Conservation (phyloP, 1,140 invertebrate genomes). For the Hirudo medicinalis region DNA sequence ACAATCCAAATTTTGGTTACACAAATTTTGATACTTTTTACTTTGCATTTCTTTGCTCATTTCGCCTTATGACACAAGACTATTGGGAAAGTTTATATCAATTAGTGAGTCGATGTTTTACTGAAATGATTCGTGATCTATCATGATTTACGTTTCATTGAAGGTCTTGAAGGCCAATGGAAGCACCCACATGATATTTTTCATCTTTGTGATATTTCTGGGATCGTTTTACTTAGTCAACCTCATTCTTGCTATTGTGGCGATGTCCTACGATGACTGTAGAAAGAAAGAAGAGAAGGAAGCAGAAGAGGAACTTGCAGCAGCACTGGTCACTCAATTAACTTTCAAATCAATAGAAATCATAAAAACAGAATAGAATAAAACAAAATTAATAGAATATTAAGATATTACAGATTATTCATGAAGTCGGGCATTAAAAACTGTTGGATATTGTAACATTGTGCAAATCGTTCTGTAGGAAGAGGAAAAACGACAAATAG, state of each 20-base stretch:
- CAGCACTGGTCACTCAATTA: slow-evolving; percentile 9
- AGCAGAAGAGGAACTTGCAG: slow-evolving; percentile 14
- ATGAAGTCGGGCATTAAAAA: background rate
- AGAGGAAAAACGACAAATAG: slow-evolving; percentile 14
- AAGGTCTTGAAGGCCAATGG: slow-evolving; percentile 79
- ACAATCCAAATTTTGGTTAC: slow-evolving; percentile 89
- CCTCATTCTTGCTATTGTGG: slow-evolving; percentile 95
- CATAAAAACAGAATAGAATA: background rate
- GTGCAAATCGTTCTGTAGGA: background rate
- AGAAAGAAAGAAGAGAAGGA: slow-evolving; percentile 12
- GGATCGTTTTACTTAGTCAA: slow-evolving; percentile 97
- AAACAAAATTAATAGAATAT: background rate
- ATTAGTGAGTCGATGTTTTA: slow-evolving; percentile 51
- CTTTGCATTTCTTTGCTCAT: slow-evolving; percentile 87
- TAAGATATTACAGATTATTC: background rate
- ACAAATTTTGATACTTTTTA: slow-evolving; percentile 96
- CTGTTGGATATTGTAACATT: background rate
- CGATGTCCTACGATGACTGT: slow-evolving; percentile 79
- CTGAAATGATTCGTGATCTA: background rate
- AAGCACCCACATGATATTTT: slow-evolving; percentile 92
- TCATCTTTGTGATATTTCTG: slow-evolving; percentile 93
- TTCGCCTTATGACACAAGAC: slow-evolving; percentile 95
- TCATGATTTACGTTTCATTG: background rate
- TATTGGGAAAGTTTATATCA: slow-evolving; percentile 97
- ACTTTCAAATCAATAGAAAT: background rate